Evolutionary conservation across 2,888 invertebrate genomes (phyloP).

Genomic region (Nemotelus nigrinus): DNA sequence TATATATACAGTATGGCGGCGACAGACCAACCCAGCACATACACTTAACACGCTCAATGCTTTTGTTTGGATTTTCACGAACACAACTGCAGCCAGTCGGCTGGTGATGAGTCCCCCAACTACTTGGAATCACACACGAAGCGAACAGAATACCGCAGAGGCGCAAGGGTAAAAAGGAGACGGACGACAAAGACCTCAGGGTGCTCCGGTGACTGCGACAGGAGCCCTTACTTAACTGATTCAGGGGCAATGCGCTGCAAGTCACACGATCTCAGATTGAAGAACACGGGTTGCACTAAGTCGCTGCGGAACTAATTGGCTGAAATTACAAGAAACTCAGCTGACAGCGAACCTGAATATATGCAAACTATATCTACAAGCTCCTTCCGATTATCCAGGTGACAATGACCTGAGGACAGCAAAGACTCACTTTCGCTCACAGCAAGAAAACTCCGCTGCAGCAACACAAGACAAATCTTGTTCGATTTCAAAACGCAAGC

Average conservation of each 20-base stretch:
- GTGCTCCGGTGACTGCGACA: constrained; percentile 24
- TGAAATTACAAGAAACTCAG: not conserved
- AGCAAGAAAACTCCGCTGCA: too few species aligned
- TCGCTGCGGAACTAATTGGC: constrained; percentile 1
- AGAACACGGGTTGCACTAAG: not conserved
- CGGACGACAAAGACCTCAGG: constrained; percentile 39
- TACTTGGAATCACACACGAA: not conserved
- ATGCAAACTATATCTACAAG: too few species aligned
- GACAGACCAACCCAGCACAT: not conserved
- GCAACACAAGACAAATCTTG: too few species aligned
- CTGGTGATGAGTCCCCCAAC: not conserved
- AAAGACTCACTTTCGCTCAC: too few species aligned
- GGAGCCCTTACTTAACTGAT: constrained; percentile 11
- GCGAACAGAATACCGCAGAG: not conserved
- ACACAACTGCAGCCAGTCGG: not conserved
- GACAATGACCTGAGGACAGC: too few species aligned
- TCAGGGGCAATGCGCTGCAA: not conserved
- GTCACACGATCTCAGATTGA: not conserved
- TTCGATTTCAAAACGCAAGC: too few species aligned
- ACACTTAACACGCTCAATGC: constrained; percentile 2
- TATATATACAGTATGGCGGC: not conserved
- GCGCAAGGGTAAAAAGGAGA: constrained; percentile 6
- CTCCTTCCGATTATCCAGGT: too few species aligned
- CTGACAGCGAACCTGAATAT: too few species aligned
- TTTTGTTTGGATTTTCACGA: constrained; percentile 21